Percentiles rank a stretch among this genome's conserved stretches.
These are phyloP conservation scores for Eupithecia vulgata DNA, from an alignment of 2,888 invertebrate genomes.

Conservation along the genomic window DNA sequence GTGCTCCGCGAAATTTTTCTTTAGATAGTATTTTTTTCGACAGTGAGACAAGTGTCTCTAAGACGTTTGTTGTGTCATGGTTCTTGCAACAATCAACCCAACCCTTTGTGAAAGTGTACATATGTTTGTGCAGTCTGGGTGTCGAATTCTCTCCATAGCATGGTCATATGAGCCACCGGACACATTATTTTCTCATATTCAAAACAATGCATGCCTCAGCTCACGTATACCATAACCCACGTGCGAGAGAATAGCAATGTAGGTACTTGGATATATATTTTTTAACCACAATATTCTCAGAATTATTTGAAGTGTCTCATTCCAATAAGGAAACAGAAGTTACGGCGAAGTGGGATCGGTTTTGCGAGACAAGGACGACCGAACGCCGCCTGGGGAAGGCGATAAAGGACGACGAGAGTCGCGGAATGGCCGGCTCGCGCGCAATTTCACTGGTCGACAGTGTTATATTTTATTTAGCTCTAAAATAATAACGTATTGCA, in stretches of 20 bases:
- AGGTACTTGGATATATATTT: not conserved
- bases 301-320: not conserved
- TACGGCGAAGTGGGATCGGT: not conserved
- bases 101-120: slow-evolving; percentile 16
- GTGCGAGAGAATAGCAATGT: slow-evolving; percentile 1
- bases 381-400: too few species aligned
- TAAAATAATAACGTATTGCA: too few species aligned
- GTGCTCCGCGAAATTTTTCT: too few species aligned
- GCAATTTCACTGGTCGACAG: too few species aligned
- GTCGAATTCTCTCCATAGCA: slow-evolving; percentile 54
- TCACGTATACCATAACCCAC: slow-evolving; percentile 55
- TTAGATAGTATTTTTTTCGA: too few species aligned
- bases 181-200: slow-evolving; percentile 54
- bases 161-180: slow-evolving; percentile 58
- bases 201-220: slow-evolving; percentile 58
- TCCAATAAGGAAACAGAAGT: slow-evolving; percentile 2
- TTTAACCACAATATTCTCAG: not conserved
- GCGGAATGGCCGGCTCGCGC: too few species aligned
- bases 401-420: too few species aligned
- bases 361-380: too few species aligned
- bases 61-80: not conserved
- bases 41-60: too few species aligned
- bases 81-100: not conserved
- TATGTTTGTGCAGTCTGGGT: slow-evolving; percentile 31
- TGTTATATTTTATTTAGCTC: too few species aligned